Evolutionary conservation across 2,113 vertebrate genomes (phyloP), one percentile per base, ranked within the genome.

Genomic region (Gasterosteus aculeatus): DNA sequence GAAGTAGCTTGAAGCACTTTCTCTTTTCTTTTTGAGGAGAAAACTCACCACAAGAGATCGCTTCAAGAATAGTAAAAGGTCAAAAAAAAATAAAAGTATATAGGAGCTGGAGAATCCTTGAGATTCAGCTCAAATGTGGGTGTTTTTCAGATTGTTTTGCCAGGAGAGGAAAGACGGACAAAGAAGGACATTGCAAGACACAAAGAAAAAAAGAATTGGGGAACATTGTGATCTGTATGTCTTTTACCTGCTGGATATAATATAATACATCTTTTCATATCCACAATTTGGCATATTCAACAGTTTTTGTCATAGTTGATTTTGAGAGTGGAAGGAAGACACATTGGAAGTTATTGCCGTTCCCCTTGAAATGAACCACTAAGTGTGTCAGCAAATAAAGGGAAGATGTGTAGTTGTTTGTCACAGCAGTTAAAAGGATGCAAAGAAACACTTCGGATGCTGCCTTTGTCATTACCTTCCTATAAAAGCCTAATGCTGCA

Each of bases 401-500:
- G 33, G 5, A 53, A 54, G 44, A 57, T 65, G 46, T 39, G 5
- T 70, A 1, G 42, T n/a, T 26, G n/a, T 46, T 5, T 46, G 4
- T 35, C 33, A 39, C 42, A 31, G 44, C 18, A 22, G 46, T 61
- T 59, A 8, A 46, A 31, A 54, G 8, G 11, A 76, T 29, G 31
- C 6, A 19, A 16, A 75, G 29, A 72, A 68, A 38, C 72, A 57
- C 65, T 72, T 73, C 39, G 68, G 16, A 19, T 51, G 16, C 42
- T 49, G 51, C 65, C 53, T 33, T 18, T 63, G 62, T 79, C 49
- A 67, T 78, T 65, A 60, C 16, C 38, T 15, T 38, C 56, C 57
- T 58, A 84, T 82, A 59, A 84, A 85, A 84, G 41, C 51, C 72
- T 26, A 11, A 7, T 18, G 39, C 39, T 53, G 8, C 71, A 69